Evolutionary conservation across 2,113 vertebrate genomes (phyloP).

Genomic region (Lathamus discolor): DNA sequence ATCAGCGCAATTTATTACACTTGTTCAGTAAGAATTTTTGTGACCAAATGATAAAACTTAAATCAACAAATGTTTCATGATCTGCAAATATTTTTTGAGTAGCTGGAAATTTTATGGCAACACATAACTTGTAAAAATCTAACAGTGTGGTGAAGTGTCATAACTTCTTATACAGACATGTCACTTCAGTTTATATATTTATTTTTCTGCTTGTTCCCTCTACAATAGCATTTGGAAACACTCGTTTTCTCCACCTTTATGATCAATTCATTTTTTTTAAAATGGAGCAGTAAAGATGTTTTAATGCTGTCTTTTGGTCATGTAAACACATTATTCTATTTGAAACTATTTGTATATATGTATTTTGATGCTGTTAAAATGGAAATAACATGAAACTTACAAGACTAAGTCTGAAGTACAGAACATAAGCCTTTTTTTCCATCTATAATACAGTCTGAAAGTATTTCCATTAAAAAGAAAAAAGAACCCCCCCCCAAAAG

Average conservation of each 20-base stretch:
- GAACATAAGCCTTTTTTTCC: background rate
- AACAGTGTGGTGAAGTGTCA: background rate
- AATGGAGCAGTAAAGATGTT: background rate
- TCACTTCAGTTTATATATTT: background rate
- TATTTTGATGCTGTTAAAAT: background rate
- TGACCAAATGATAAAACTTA: background rate
- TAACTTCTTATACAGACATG: background rate
- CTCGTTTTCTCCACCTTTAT: background rate
- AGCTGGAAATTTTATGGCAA: background rate
- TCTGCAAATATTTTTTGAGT: background rate
- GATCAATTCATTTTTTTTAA: background rate
- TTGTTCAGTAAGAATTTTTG: background rate
- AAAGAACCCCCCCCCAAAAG: background rate
- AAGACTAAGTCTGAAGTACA: background rate
- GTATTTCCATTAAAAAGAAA: background rate
- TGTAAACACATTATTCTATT: background rate
- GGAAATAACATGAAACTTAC: background rate
- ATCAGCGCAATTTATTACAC: background rate
- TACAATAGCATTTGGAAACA: background rate
- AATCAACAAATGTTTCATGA: background rate
- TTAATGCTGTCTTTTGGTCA: background rate
- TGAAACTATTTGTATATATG: background rate
- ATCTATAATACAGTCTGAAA: background rate
- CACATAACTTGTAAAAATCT: background rate
- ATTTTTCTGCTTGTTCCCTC: background rate